Conservation (phyloP, 1,140 invertebrate genomes). For the Sweltsa coloradensis region DNA sequence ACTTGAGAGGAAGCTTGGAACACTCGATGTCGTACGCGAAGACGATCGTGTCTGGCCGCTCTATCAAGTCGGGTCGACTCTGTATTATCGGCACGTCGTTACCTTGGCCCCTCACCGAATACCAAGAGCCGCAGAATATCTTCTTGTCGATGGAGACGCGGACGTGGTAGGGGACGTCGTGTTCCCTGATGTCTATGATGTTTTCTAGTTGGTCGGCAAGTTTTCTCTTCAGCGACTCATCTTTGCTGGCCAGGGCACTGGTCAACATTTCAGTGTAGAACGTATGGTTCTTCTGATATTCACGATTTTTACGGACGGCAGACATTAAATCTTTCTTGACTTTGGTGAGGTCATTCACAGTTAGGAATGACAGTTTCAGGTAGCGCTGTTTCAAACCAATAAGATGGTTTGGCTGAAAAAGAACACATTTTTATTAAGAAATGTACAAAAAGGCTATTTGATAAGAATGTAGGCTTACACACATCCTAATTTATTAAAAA, state of each 20-base stretch:
- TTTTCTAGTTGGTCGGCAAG: conserved; percentile 74
- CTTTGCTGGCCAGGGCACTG: conserved; percentile 38
- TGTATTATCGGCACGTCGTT: conserved; percentile 53
- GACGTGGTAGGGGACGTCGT: conserved; percentile 96
- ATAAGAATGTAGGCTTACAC: no score
- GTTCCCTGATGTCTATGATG: conserved; percentile 85
- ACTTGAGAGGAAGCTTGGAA: conserved; percentile 94
- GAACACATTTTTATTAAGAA: no score
- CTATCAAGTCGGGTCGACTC: conserved; percentile 69
- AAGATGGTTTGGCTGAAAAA: conserved; percentile 81
- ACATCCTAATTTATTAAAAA: no score
- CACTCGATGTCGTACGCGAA: conserved; percentile 98
- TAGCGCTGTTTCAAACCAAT: conserved; percentile 85
- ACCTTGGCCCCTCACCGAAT: conserved; percentile 63
- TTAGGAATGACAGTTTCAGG: conserved; percentile 84
- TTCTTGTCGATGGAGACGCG: conserved; percentile 91
- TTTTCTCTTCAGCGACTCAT: conserved; percentile 41
- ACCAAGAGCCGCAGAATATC: conserved; percentile 94
- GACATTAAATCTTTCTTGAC: conserved; percentile 74
- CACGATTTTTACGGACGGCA: conserved; percentile 78
- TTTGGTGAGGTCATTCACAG: conserved; percentile 77
- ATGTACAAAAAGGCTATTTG: no score
- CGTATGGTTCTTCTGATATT: conserved; percentile 67
- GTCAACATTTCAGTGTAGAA: conserved; percentile 76
- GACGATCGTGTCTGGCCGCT: conserved; percentile 87